Base-by-base conservation (phyloP, 2,888 invertebrate species). In the Pseudococcus jackbeardsleyi region DNA sequence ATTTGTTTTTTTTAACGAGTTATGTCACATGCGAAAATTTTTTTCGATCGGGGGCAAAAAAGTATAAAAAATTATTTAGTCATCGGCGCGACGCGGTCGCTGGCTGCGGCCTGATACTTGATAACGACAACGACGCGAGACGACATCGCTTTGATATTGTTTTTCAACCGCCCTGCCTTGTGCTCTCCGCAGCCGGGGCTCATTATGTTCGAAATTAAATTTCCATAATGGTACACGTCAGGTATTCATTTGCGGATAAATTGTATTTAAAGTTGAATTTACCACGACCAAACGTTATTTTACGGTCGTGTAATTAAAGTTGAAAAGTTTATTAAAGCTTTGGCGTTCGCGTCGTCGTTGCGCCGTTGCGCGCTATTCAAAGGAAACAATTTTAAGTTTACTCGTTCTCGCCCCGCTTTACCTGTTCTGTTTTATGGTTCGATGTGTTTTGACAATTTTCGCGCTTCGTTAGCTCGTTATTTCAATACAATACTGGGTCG, bases 291-390 rank as follows among this genome's bases (percentile, higher is more conserved):
- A 33, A 46, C 42, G 19, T 19, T 82, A 82, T 82, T 82, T 82
- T 82, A 82, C 46, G 79, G 46, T 82, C n/a, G 79, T 46, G n/a
- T 82, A 82, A 82, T 82, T 82, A 82, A 82, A 82, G 79, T 82
- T 46, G 79, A 82, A 82, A 82, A 82, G 79, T 82, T 82, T 82
- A 82, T 82, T 82, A 82, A 82, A 22, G 39, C 79, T 82, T 82
- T 82, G 79, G 42, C 42, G 11, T 64, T 64, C 77, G 77, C 39
- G 15, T 77, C 39, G 77, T 77, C 33, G 64, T 22, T 26, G 9
- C 68, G n/a, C 19, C 33, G 64, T 64, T 26, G 9, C 68, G n/a
- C 19, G 64, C 68, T 64, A n/a, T 22, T 33, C 46, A 82, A 46
- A 82, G 42, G 79, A 82, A 82, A 82, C 79, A 46, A 82, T 82